A percentile compares a stretch with the other conserved stretches of the same genome.
Evolutionary conservation across 2,113 vertebrate species (phyloP).

Genomic region (Zonotrichia leucophrys): DNA sequence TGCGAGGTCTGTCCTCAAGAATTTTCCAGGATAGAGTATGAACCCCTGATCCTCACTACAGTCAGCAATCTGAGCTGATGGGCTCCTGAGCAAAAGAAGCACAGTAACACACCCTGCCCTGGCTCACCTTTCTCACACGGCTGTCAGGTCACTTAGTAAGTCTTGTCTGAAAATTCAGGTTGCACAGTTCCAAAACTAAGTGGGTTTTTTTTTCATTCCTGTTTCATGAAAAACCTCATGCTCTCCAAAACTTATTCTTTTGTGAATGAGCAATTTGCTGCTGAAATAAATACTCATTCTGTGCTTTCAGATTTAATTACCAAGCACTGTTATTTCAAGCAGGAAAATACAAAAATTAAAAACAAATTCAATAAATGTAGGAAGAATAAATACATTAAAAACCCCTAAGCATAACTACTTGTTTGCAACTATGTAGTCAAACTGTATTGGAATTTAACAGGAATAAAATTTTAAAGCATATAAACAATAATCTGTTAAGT

Average conservation of each 20-base stretch:
- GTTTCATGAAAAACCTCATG: neutral
- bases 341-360: neutral
- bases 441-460: neutral
- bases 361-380: neutral
- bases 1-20: neutral
- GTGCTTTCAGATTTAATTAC: neutral
- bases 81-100: neutral
- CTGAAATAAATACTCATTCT: neutral
- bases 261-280: neutral
- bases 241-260: neutral
- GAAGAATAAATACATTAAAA: neutral
- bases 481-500: neutral
- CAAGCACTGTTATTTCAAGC: neutral
- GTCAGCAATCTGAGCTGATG: neutral
- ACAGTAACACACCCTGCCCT: neutral
- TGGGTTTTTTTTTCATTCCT: rapidly evolving
- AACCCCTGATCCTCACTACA: neutral
- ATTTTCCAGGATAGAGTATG: neutral
- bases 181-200: neutral
- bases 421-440: neutral
- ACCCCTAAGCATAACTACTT: neutral
- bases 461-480: neutral
- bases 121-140: neutral
- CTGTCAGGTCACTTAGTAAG: neutral
- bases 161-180: neutral